Evolutionary conservation across 2,888 invertebrate genomes (phyloP).

Genomic region (Holacanthella duospinosa): DNA sequence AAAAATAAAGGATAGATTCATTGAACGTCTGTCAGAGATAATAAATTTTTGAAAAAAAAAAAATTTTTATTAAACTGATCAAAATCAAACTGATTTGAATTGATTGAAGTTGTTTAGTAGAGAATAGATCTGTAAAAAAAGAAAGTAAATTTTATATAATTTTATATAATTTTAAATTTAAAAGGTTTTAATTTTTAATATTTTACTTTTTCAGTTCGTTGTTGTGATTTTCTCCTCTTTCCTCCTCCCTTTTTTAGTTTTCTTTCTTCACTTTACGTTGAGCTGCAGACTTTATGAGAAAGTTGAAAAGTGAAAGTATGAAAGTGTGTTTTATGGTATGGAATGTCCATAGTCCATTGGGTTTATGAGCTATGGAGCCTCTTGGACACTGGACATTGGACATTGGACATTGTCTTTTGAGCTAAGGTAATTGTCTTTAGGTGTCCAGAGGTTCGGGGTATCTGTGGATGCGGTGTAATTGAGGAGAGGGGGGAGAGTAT

Average conservation of each 20-base stretch:
- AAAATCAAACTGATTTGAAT: no score
- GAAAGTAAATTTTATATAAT: no score
- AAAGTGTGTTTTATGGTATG: slow-evolving; percentile 30
- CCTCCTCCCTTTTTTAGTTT: not conserved
- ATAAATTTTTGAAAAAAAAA: no score
- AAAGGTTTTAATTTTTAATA: not conserved
- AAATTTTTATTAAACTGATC: no score
- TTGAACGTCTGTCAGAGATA: no score
- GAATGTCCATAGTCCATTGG: slow-evolving; percentile 17
- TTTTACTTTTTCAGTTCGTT: not conserved
- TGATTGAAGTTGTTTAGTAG: no score
- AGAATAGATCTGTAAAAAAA: no score
- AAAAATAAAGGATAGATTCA: no score
- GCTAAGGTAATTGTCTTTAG: not conserved
- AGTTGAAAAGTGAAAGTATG: not conserved
- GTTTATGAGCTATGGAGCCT: not conserved
- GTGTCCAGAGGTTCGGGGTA: not conserved
- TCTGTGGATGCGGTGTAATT: not conserved
- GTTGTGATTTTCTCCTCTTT: no score
- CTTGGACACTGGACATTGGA: not conserved
- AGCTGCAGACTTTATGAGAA: not conserved
- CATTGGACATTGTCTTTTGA: not conserved
- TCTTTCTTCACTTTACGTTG: not conserved
- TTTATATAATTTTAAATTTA: no score
- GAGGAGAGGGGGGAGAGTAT: not conserved